A percentile compares a stretch with the other conserved stretches of the same genome.
These are phyloP conservation scores for Mya arenaria DNA, from an alignment of 1,140 invertebrate species.

Conservation along the genomic window DNA sequence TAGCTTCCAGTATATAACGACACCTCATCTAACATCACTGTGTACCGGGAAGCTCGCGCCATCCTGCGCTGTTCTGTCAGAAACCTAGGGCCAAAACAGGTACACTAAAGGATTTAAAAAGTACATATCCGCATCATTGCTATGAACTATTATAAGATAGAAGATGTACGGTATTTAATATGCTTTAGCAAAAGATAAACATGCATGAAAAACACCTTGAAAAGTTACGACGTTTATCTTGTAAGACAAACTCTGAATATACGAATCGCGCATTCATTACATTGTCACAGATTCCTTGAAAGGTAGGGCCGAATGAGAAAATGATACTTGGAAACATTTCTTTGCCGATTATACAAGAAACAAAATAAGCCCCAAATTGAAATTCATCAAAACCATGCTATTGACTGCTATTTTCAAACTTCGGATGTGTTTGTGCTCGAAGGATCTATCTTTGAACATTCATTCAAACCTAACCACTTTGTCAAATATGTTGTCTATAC, in stretches of 20 bases:
- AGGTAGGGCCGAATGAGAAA: no score
- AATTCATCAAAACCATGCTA: no score
- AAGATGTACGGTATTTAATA: background rate
- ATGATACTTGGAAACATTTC: no score
- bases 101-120: background rate
- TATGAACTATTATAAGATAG: background rate
- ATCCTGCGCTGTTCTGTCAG: slow-evolving; percentile 13
- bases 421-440: no score
- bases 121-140: background rate
- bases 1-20: slow-evolving; percentile 25
- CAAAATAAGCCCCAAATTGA: no score
- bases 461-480: no score
- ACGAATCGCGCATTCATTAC: no score
- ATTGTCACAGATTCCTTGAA: no score
- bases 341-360: no score
- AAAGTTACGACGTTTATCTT: background rate
- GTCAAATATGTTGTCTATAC: no score
- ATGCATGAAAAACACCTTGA: background rate
- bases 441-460: no score
- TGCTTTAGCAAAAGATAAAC: background rate
- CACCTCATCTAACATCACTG: slow-evolving; percentile 25
- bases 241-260: background rate
- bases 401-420: no score
- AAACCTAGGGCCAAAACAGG: slow-evolving; percentile 44
- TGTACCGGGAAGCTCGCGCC: slow-evolving; percentile 16